A percentile compares a stretch with the other conserved stretches of the same genome.
Evolutionary conservation across 2,113 vertebrate species (phyloP).

Genomic region (Phalacrocorax pelagicus): DNA sequence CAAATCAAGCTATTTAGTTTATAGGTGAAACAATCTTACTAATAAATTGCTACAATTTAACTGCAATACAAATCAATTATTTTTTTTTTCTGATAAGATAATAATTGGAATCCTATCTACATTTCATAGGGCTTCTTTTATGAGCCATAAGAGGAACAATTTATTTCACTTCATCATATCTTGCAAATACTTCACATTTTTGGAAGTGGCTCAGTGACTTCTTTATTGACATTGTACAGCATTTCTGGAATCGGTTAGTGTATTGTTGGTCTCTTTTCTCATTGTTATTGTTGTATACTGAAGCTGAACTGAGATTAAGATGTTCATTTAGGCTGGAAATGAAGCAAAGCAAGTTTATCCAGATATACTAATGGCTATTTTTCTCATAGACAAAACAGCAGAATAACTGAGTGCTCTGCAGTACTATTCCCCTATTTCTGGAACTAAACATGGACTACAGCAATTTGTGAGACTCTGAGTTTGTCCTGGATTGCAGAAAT

Average conservation of each 20-base stretch:
- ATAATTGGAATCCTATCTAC: not conserved
- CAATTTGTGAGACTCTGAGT: not conserved
- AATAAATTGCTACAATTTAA: not conserved
- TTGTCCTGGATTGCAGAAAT: not conserved
- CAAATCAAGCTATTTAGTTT: not conserved
- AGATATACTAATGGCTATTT: not conserved
- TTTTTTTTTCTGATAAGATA: not conserved
- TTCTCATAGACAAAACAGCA: not conserved
- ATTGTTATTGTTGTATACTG: not conserved
- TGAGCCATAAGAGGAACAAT: not conserved
- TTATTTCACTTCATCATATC: not conserved
- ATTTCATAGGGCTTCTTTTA: not conserved
- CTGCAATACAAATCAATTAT: not conserved
- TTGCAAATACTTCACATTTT: not conserved
- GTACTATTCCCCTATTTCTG: not conserved
- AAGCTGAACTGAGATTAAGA: not conserved
- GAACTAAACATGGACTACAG: not conserved
- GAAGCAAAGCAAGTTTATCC: not conserved
- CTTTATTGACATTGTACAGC: not conserved
- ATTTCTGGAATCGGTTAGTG: constrained; percentile 15
- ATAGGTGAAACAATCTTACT: not conserved
- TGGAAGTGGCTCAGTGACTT: not conserved
- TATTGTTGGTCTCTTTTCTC: not conserved
- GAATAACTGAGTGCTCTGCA: not conserved
- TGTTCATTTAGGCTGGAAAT: constrained; percentile 23